Evolutionary conservation across 35 echinoderm and acorn worm genomes (phyloP).

Genomic region (Apostichopus californicus): DNA sequence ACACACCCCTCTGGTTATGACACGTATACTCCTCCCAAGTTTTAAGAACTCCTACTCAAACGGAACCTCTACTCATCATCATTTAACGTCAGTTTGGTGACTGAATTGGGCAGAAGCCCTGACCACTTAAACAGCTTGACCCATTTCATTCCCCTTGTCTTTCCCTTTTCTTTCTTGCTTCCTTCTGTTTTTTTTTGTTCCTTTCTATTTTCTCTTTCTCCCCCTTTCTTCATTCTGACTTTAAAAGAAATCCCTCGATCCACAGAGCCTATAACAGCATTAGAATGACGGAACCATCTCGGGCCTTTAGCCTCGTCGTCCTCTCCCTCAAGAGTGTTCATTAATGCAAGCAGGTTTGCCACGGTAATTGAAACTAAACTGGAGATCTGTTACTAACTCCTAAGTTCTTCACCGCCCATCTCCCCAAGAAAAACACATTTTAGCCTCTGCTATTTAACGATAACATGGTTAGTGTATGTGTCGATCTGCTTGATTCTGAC

Average conservation of each 20-base stretch:
- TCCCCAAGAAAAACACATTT: conserved; percentile 58
- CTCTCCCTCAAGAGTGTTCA: conserved; percentile 43
- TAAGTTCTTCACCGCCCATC: conserved; percentile 49
- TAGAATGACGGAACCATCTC: neutral
- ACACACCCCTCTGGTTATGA: no score
- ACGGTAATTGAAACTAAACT: conserved; percentile 52
- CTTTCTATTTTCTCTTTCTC: neutral
- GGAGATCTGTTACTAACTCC: conserved; percentile 43
- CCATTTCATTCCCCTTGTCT: no score
- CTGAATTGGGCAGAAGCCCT: no score
- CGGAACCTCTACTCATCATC: no score
- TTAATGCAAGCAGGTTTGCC: conserved; percentile 56
- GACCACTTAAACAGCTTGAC: neutral
- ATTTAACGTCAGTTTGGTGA: no score
- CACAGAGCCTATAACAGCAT: neutral
- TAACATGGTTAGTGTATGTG: conserved; percentile 53
- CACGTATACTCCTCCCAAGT: no score
- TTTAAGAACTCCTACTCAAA: no score
- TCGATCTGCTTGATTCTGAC: conserved; percentile 34
- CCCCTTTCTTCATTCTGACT: neutral
- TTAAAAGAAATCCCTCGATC: no score
- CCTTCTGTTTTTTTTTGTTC: no score
- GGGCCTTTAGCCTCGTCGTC: neutral
- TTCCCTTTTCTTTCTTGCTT: no score
- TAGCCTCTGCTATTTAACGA: conserved; percentile 52